Conservation (phyloP, 2,797 vertebrate genomes). For the Monodelphis domestica region DNA sequence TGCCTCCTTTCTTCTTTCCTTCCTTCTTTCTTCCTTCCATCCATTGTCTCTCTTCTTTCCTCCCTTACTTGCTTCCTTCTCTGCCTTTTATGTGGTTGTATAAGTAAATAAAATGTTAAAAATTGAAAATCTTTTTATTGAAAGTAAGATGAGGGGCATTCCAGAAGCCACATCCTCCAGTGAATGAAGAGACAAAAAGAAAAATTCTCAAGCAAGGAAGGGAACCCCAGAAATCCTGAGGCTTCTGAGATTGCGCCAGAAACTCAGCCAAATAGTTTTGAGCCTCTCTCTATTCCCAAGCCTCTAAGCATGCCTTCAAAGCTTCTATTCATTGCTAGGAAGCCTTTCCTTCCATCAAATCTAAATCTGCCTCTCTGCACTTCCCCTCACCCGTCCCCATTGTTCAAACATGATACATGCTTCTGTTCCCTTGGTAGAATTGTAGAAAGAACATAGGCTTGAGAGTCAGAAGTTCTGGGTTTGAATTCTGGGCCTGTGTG, state of each 20-base stretch:
- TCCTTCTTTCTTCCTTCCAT: too few relatives aligned
- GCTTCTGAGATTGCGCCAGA: neutral
- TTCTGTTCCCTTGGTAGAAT: neutral
- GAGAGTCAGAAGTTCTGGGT: neutral
- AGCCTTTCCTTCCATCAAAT: neutral
- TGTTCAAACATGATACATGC: neutral
- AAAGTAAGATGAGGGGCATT: neutral
- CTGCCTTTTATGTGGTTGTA: too few relatives aligned
- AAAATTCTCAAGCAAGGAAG: neutral
- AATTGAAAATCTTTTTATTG: neutral
- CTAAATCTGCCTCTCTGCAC: neutral
- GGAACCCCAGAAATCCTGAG: neutral
- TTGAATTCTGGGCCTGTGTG: neutral
- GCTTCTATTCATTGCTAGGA: neutral
- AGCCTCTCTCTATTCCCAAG: neutral
- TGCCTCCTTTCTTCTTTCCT: too few relatives aligned
- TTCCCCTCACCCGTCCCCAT: neutral
- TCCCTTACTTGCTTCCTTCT: too few relatives aligned
- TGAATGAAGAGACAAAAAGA: neutral
- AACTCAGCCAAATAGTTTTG: neutral
- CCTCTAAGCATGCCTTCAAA: neutral
- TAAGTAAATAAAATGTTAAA: too few relatives aligned
- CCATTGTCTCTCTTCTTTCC: too few relatives aligned
- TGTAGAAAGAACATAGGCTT: neutral
- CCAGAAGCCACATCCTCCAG: neutral